A percentile compares a stretch with the other conserved stretches of the same genome.
Evolutionary conservation across 2,888 invertebrate genomes (phyloP).

Genomic region (Hirtodrosophila alboralis): DNA sequence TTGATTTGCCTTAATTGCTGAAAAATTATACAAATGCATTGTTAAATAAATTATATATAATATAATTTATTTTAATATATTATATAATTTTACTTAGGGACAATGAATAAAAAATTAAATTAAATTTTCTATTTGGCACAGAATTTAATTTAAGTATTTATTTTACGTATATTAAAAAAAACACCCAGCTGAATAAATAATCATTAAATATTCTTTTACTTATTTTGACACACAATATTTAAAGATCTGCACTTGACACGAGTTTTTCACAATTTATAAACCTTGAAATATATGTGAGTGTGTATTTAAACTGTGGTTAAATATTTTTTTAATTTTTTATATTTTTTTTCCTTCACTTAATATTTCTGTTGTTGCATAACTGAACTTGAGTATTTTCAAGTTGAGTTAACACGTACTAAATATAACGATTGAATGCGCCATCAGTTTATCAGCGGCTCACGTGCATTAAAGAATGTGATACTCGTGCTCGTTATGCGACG

Average conservation of each 20-base stretch:
- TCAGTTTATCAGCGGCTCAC: constrained; percentile 17
- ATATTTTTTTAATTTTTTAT: background rate
- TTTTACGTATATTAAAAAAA: no score
- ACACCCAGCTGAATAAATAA: no score
- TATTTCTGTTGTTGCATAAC: constrained; percentile 36
- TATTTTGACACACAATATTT: constrained; percentile 17
- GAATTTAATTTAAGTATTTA: no score
- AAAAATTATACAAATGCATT: no score
- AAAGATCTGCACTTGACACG: constrained; percentile 9
- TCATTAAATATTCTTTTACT: no score
- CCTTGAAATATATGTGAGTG: constrained; percentile 12
- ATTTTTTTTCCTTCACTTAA: background rate
- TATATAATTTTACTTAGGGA: no score
- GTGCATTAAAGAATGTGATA: background rate
- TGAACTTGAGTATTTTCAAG: constrained; percentile 14
- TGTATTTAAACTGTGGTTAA: background rate
- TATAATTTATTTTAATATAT: no score
- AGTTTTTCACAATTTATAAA: constrained; percentile 6
- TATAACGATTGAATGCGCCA: constrained; percentile 25
- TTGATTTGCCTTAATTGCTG: no score
- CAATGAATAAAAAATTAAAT: no score
- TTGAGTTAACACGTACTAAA: constrained; percentile 48
- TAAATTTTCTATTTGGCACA: no score
- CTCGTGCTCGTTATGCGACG: constrained; percentile 5
- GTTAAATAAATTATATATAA: no score